These are phyloP conservation scores for Athene cunicularia DNA, from an alignment of 2,113 vertebrate species.

Conservation along the genomic window DNA sequence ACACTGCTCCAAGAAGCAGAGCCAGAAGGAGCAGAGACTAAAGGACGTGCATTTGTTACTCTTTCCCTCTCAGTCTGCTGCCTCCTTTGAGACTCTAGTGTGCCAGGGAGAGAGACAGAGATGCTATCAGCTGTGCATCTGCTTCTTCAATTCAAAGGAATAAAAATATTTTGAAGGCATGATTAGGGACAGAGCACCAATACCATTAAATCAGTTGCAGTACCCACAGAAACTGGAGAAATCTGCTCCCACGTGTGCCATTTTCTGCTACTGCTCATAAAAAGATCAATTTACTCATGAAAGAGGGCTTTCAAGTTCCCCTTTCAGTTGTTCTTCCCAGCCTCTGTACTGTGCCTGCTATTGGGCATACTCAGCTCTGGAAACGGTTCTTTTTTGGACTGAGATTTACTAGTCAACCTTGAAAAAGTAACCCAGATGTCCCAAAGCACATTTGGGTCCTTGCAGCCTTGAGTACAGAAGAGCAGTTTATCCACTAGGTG, in stretches of 20 bases:
- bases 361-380: background rate
- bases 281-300: background rate
- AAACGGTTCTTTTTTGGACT: background rate
- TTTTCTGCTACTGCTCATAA: background rate
- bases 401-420: background rate
- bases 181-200: background rate
- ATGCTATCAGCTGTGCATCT: background rate
- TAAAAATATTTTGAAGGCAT: background rate
- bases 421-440: background rate
- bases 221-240: background rate
- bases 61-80: background rate
- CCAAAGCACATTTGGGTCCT: rapidly evolving
- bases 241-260: background rate
- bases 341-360: background rate
- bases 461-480: background rate
- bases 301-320: background rate
- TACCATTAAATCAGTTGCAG: background rate
- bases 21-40: background rate
- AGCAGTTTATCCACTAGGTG: constrained; percentile 49
- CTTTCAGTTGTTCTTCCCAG: background rate
- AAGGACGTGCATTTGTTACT: background rate
- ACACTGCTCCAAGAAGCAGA: background rate
- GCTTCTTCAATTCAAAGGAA: background rate
- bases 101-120: background rate
- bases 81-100: background rate